Evolutionary conservation across 2,113 vertebrate genomes (phyloP).

Genomic region (Rhabdornis inornatus): DNA sequence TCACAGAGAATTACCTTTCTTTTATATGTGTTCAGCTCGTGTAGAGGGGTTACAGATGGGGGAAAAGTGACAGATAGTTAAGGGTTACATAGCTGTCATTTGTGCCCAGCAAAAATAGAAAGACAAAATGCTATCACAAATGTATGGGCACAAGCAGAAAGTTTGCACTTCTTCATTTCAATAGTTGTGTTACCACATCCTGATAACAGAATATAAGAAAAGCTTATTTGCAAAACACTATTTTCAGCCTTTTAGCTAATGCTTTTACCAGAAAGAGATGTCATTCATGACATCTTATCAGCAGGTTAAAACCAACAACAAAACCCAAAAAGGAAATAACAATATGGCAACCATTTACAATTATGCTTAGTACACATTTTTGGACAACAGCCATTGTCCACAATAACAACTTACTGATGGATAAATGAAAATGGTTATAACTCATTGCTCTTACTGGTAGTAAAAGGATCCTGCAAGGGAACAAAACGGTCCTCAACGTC

Average conservation of each 20-base stretch:
- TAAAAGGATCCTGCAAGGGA: neutral
- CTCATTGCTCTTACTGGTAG: slow-evolving; percentile 31
- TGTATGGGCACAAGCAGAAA: neutral
- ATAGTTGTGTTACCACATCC: neutral
- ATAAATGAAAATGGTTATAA: neutral
- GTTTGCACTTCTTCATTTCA: neutral
- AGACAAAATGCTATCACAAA: neutral
- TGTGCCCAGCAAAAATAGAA: neutral
- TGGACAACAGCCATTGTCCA: neutral
- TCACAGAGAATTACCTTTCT: neutral
- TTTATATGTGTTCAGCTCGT: accelerated
- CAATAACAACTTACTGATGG: neutral
- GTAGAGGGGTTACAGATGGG: neutral
- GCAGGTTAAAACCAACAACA: neutral
- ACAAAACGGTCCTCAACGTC: neutral
- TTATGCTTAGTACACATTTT: neutral
- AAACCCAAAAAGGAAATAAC: neutral
- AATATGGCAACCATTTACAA: neutral
- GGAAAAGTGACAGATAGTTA: neutral
- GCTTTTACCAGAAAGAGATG: neutral
- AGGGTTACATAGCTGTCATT: neutral
- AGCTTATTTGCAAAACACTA: neutral
- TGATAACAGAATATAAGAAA: neutral
- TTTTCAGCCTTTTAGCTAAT: neutral
- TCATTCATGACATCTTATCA: neutral